phyloP scores from a whole-genome alignment of 2,888 invertebrate species.

The Sarcophaga carnaria region DNA sequence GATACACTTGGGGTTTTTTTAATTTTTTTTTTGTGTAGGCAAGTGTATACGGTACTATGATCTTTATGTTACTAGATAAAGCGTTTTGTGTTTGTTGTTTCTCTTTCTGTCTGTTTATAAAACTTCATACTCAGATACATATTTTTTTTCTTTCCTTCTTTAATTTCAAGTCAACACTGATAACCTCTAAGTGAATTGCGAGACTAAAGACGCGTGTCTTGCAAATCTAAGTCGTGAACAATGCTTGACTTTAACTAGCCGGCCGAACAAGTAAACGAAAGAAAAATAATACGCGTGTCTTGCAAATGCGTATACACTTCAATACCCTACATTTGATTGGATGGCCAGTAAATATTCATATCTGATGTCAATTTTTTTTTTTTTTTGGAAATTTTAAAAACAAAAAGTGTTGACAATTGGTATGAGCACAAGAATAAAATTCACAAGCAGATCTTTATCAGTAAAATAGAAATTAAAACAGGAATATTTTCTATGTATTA shows the following conservation, averaged over 20 bases:
- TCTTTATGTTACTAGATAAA: slow-evolving; percentile 40
- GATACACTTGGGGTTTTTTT: not conserved
- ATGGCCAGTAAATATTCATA: not conserved
- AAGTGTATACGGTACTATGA: slow-evolving; percentile 26
- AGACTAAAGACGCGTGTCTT: slow-evolving; percentile 67
- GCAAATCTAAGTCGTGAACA: slow-evolving; percentile 24
- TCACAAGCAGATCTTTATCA: too few relatives aligned
- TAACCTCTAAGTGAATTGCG: slow-evolving; percentile 68
- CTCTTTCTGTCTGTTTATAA: not conserved
- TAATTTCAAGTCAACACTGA: slow-evolving; percentile 35
- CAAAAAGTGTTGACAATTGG: not conserved
- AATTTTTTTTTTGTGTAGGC: not conserved
- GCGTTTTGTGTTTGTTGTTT: slow-evolving; percentile 3
- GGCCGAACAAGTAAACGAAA: too few relatives aligned
- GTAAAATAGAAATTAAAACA: too few relatives aligned
- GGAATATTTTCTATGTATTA: too few relatives aligned
- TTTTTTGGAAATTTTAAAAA: not conserved
- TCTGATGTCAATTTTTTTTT: not conserved
- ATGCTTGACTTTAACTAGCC: slow-evolving; percentile 45
- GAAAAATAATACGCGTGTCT: not conserved
- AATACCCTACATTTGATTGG: not conserved
- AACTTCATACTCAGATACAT: not conserved
- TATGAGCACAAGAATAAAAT: not conserved
- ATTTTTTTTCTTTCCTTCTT: not conserved
- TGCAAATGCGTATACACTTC: slow-evolving; percentile 5